Evolutionary conservation across 2,888 invertebrate genomes (phyloP), one percentile per base, ranked within the genome.

Genomic region (Drosophila peninsularis): DNA sequence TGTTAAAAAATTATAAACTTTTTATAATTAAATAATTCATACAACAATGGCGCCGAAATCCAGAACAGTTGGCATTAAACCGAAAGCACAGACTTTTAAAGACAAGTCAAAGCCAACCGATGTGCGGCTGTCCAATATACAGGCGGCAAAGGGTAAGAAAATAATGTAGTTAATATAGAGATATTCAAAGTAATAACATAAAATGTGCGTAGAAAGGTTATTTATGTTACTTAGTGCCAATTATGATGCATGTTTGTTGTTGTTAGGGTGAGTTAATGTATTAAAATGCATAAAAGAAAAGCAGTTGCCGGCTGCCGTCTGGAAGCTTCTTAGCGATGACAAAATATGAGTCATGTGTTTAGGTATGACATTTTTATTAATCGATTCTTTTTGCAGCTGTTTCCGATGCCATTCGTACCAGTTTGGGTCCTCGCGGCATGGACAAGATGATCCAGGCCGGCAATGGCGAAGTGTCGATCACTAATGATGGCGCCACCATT

Each of bases 401-500:
- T 60, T 97, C 98, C 75, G 98, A 99, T 97, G 99, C 99, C 14
- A 97, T 99, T 90, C 96, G 99, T 71, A 99, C 99, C 14, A 99
- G 99, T 93, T 94, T 99, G 93, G 99, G 99, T 5, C 99, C 99
- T 21, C 95, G 98, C 82, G 99, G 99, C 74, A 99, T 99, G 99
- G 99, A 99, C 92, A 99, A 99, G 95, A 99, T 99, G 99, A 99
- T 99, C 89, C 99, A 99, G 94, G 94, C 98, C 37, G 95, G 95
- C 37, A 98, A 98, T 93, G 99, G 99, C 9, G 99, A 99, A 94
- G 99, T 99, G 0, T 99, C 99, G 3, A 99, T 99, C 74, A 99
- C 99, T 58, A 99, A 99, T 93, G 99, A 99, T 94, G 99, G 99
- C 63, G 99, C 99, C 37, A 99, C 99, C 37, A 99, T 99, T 93